These are phyloP conservation scores for Globodera rostochiensis DNA, from an alignment of 1,140 invertebrate species.

Conservation along the genomic window DNA sequence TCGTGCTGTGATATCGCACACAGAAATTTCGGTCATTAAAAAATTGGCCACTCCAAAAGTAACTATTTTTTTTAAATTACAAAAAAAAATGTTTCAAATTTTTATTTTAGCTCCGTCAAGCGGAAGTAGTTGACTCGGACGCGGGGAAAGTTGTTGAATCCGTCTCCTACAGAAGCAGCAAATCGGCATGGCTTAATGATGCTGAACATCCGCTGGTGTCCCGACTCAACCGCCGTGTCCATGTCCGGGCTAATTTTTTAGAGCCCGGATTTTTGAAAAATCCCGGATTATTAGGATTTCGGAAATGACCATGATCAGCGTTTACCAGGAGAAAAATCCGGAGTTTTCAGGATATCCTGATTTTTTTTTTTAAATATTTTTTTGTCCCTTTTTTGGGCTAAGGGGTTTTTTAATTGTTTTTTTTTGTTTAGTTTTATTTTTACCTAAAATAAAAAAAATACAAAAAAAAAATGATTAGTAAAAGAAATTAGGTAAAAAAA, in stretches of 20 bases:
- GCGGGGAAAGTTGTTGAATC: conserved; percentile 89
- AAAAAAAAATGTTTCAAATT: background rate
- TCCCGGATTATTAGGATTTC: too few relatives aligned
- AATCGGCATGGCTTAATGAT: conserved; percentile 70
- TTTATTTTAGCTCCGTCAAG: conserved; percentile 69
- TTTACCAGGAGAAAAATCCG: too few relatives aligned
- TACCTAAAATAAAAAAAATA: too few relatives aligned
- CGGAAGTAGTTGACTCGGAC: conserved; percentile 92
- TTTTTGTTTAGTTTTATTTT: too few relatives aligned
- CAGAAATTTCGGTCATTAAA: conserved; percentile 86
- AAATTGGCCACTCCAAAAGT: conserved; percentile 81
- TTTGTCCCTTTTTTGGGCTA: too few relatives aligned
- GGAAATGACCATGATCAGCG: too few relatives aligned
- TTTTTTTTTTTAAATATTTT: too few relatives aligned
- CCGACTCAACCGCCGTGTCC: conserved; percentile 63
- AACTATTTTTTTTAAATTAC: background rate
- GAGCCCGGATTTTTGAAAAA: too few relatives aligned
- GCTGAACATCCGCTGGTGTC: background rate
- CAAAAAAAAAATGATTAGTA: too few relatives aligned
- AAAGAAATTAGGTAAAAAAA: too few relatives aligned
- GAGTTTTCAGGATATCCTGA: too few relatives aligned
- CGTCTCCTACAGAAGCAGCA: conserved; percentile 93
- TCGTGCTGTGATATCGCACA: conserved; percentile 79
- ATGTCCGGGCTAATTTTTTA: conserved; percentile 23
- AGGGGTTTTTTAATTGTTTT: too few relatives aligned